A percentile compares a stretch with the other conserved stretches of the same genome.
phyloP scores from a whole-genome alignment of 2,113 vertebrate species.

The Rhipidura dahli region DNA sequence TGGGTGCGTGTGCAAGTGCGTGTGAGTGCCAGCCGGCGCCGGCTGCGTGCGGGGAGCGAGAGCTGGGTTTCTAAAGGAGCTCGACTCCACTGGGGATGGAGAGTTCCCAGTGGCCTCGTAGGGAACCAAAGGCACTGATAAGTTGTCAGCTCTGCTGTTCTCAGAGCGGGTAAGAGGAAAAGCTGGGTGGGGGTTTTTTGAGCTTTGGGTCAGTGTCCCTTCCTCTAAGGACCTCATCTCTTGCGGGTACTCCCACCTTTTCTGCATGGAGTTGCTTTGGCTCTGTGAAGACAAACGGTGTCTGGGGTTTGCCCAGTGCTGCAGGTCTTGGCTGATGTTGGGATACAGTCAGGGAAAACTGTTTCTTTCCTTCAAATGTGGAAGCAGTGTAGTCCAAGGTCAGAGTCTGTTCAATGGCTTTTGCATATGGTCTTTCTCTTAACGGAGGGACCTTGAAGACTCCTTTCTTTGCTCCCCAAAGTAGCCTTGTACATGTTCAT shows the following conservation, averaged over 20 bases:
- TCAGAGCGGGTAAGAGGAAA: slow-evolving; percentile 34
- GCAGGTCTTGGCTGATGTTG: slow-evolving; percentile 32
- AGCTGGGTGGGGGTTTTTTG: neutral
- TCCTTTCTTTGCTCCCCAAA: slow-evolving; percentile 52
- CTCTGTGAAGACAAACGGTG: neutral
- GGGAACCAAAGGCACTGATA: slow-evolving; percentile 69
- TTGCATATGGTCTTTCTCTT: slow-evolving; percentile 6
- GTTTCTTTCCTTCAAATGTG: slow-evolving; percentile 51
- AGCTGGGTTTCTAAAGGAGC: slow-evolving; percentile 5
- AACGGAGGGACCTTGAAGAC: neutral
- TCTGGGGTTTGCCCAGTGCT: neutral
- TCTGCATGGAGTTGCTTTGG: slow-evolving; percentile 1
- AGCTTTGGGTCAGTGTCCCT: slow-evolving; percentile 53
- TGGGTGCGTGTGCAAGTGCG: neutral
- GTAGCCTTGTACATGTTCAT: slow-evolving; percentile 47
- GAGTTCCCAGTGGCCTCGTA: slow-evolving; percentile 47
- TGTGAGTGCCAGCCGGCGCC: neutral
- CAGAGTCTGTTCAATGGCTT: slow-evolving; percentile 55
- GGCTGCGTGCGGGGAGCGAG: neutral
- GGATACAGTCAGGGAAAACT: slow-evolving; percentile 64
- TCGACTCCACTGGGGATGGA: slow-evolving; percentile 22
- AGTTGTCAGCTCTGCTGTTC: slow-evolving; percentile 47
- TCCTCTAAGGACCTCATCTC: slow-evolving; percentile 35
- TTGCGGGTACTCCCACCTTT: slow-evolving; percentile 26
- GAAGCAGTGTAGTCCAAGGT: slow-evolving; percentile 60